Conservation (phyloP, 2,888 invertebrate genomes). For the Parascotia fuliginaria region DNA sequence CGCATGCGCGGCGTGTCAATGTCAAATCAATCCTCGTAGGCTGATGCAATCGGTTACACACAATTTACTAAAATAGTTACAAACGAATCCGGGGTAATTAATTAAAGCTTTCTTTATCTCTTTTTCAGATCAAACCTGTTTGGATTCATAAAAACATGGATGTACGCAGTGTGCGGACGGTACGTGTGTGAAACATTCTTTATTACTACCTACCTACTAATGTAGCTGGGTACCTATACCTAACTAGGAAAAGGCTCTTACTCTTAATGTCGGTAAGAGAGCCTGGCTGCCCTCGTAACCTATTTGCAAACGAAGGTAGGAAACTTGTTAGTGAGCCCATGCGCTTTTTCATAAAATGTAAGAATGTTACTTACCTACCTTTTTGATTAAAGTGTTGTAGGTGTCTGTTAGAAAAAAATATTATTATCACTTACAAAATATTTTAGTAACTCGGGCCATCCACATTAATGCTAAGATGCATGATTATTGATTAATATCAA, state of each 20-base stretch:
- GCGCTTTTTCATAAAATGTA: slow-evolving; percentile 1
- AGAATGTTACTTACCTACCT: too few species aligned
- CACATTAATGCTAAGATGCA: too few species aligned
- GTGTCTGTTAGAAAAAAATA: too few species aligned
- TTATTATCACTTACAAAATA: too few species aligned
- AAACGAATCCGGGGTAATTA: slow-evolving; percentile 44
- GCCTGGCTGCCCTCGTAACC: slow-evolving; percentile 27
- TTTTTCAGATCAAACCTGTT: slow-evolving; percentile 53
- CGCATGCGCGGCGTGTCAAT: slow-evolving; percentile 84
- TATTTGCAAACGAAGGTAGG: slow-evolving; percentile 37
- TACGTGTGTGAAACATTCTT: slow-evolving; percentile 33
- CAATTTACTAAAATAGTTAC: slow-evolving; percentile 49
- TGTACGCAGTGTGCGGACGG: slow-evolving; percentile 43
- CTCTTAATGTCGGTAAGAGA: slow-evolving; percentile 29
- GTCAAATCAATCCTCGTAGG: slow-evolving; percentile 84
- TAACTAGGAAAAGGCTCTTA: slow-evolving; percentile 18
- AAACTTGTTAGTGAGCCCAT: slow-evolving; percentile 10
- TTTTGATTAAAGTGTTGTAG: too few species aligned
- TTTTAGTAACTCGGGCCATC: too few species aligned
- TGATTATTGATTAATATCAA: too few species aligned
- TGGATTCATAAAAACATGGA: slow-evolving; percentile 43
- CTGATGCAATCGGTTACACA: slow-evolving; percentile 76
- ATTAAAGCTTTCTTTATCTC: slow-evolving; percentile 51
- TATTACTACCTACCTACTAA: slow-evolving; percentile 27
- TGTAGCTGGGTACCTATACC: slow-evolving; percentile 23